These are phyloP conservation scores for Semotilus atromaculatus DNA, from an alignment of 2,797 vertebrate genomes.

Conservation along the genomic window DNA sequence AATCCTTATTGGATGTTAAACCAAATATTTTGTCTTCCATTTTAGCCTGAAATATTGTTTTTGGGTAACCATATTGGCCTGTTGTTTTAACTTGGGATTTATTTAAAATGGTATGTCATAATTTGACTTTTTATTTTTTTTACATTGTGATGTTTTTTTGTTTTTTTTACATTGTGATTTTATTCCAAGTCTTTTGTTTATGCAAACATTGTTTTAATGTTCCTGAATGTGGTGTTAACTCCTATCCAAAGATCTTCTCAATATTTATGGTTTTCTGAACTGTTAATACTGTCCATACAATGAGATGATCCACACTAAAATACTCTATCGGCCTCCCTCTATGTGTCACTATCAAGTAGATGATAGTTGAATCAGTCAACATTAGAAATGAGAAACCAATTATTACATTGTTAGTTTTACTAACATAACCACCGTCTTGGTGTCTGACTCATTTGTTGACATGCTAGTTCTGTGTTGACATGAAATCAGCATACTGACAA, in stretches of 20 bases:
- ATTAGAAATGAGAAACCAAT: background rate
- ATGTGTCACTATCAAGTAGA: background rate
- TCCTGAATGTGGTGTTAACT: background rate
- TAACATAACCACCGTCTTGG: background rate
- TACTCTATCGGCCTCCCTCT: background rate
- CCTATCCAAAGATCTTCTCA: background rate
- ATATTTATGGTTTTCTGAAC: background rate
- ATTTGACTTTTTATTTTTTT: background rate
- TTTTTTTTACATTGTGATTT: background rate
- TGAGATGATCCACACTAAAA: background rate
- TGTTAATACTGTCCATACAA: background rate
- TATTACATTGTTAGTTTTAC: background rate
- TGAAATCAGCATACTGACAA: background rate
- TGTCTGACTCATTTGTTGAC: background rate
- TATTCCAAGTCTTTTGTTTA: background rate
- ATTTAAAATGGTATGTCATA: conserved; percentile 11
- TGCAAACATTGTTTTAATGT: background rate
- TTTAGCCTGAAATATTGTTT: background rate
- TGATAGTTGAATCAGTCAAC: background rate
- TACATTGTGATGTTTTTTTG: background rate
- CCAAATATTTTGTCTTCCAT: conserved; percentile 5
- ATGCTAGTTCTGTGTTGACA: background rate
- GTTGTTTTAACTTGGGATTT: conserved; percentile 24
- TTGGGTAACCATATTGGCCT: conserved; percentile 7
- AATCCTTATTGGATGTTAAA: conserved; percentile 53